Evolutionary conservation across 2,113 vertebrate species (phyloP), one percentile per base, ranked within the genome.

Genomic region (Phrynosoma platyrhinos): DNA sequence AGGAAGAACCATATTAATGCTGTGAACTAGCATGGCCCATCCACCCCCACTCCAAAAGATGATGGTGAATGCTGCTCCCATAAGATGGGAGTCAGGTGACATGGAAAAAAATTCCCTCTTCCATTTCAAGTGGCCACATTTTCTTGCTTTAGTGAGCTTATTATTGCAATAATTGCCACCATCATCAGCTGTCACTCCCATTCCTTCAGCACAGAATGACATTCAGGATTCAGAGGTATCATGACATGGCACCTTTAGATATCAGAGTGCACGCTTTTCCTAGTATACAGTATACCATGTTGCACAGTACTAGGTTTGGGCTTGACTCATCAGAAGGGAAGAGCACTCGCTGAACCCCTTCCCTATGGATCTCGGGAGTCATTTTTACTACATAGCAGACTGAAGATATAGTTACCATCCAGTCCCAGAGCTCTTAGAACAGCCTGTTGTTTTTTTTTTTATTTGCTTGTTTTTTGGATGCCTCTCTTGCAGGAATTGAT

Each of bases 401-500:
- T 6, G 47, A 58, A 9, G 64, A 58, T 40, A 13, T 23, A 27
- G 21, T 74, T 47, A n/a, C 53, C 69, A 82, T 82, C 68, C 14
- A 2, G 10, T n/a, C 32, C n/a, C 16, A 82, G 66, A 21, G 8
- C 55, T 79, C 62, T 66, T 42, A 69, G 64, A 20, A 79, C 64
- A 69, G 64, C 83, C 71, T 55, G 30, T 13, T 68, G 40, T 82
- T 40, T 0, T 47, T 7, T 36, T 36, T 32, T 55, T 21, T 20
- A n/a, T 23, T 71, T 71, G 27, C 68, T 40, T 58, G 23, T 40
- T 14, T 69, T 78, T 80, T 79, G 76, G 76, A 80, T n/a, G 68
- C 27, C n/a, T 82, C 55, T 80, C 25, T 53, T 72, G n/a, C 52
- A 81, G 79, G 32, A 81, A 75, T 87, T 75, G 69, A 75, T 87